phyloP scores from a whole-genome alignment of 2,797 vertebrate genomes.

The Anguilla marmorata region DNA sequence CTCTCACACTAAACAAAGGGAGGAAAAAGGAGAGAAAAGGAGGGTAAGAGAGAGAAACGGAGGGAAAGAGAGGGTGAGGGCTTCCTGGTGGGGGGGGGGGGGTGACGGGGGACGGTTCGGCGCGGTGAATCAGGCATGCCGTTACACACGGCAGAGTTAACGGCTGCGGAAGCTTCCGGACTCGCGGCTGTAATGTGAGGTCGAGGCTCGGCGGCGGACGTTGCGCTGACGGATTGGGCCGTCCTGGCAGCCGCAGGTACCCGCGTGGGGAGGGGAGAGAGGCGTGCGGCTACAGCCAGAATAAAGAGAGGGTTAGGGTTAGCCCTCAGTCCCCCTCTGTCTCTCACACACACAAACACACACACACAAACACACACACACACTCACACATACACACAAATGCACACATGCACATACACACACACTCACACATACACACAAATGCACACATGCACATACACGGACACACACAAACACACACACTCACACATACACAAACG shows the following conservation, averaged over 20 bases:
- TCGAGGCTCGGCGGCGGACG: constrained; percentile 54
- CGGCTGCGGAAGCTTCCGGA: constrained; percentile 50
- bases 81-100: background rate
- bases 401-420: constrained; percentile 40
- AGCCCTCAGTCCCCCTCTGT: background rate
- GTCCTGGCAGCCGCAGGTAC: constrained; percentile 64
- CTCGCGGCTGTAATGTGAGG: constrained; percentile 49
- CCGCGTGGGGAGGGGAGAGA: constrained; percentile 45
- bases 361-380: constrained; percentile 17
- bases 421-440: constrained; percentile 48
- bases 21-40: background rate
- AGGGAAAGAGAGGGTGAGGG: background rate
- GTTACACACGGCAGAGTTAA: background rate
- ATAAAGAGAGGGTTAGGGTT: background rate
- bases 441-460: constrained; percentile 47
- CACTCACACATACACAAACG: background rate
- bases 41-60: background rate
- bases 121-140: background rate
- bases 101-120: background rate
- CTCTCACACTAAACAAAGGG: background rate
- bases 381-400: constrained; percentile 8
- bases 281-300: background rate
- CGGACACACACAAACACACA: constrained; percentile 14
- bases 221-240: constrained; percentile 61
- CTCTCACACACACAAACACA: background rate